Base-by-base conservation (phyloP, 2,888 invertebrate species). In the Coenonympha arcania region DNA sequence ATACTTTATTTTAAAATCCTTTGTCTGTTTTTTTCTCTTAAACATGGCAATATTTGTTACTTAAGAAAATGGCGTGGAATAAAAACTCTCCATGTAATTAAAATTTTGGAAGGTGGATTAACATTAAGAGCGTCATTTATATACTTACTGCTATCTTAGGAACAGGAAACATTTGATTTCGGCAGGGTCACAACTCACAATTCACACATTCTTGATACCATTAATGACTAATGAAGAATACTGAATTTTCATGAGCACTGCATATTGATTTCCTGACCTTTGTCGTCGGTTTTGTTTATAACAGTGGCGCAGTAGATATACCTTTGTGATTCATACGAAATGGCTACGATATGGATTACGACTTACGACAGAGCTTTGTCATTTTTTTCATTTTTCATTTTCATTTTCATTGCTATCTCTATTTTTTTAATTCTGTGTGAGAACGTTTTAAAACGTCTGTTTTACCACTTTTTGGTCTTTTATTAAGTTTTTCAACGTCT, bases 221-320 rank as follows among this genome's bases (percentile, higher is more conserved):
- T 67, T 52, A 52, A 65, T 78, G 79, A 78, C 70, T 78, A 77
- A 77, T 63, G 56, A 69, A 47, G 20, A 11, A 41, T 52, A 63
- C 70, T 71, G 60, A 72, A 76, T 71, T 79, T 78, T 77, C 76
- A 81, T 76, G 70, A 66, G 56, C 51, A 64, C 64, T 64, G 63
- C 66, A 69, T 71, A 75, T 76, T 76, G 74, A 71, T 72, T 66
- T 71, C 63, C 64, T 77, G 74, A 81, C 79, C 80, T 77, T 75
- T 79, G 75, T 69, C 68, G 59, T 41, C 63, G 56, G 63, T 57
- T 74, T 79, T 80, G 75, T 76, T 64, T 69, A 33, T 24, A 42
- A 43, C 39, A n/a, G 11, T 59, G 30, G 37, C 50, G 36, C 46
- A 43, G 36, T 34, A 11, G n/a, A n/a, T n/a, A n/a, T n/a, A n/a